phyloP scores from a whole-genome alignment of 2,888 invertebrate genomes.

The Nudaria mundana region DNA sequence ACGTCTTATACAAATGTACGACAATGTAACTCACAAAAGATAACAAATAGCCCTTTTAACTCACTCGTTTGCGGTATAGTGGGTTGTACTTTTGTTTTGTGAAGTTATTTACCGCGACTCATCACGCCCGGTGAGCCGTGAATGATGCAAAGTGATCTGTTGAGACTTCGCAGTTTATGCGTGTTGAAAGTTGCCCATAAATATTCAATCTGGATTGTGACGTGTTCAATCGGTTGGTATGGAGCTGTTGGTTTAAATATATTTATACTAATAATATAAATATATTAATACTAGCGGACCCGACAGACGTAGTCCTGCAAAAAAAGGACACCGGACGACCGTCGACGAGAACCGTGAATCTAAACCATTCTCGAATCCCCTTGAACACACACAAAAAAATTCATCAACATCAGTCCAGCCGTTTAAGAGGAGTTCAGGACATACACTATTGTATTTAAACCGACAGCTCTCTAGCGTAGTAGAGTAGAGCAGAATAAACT shows the following conservation, averaged over 20 bases:
- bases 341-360: too few species aligned
- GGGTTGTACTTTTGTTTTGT: slow-evolving; percentile 28
- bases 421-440: too few species aligned
- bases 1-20: slow-evolving; percentile 10
- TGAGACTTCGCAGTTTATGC: not conserved
- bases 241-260: too few species aligned
- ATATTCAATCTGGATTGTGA: not conserved
- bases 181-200: slow-evolving; percentile 1
- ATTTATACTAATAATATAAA: not conserved
- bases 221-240: not conserved
- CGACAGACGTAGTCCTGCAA: too few species aligned
- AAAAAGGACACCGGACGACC: too few species aligned
- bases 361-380: too few species aligned
- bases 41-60: slow-evolving; percentile 40
- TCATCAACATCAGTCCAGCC: too few species aligned
- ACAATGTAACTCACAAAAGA: slow-evolving; percentile 31
- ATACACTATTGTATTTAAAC: too few species aligned
- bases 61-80: slow-evolving; percentile 25
- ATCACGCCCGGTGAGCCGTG: slow-evolving; percentile 26
- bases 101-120: slow-evolving; percentile 22
- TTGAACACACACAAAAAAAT: too few species aligned
- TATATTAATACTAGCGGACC: too few species aligned
- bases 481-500: too few species aligned
- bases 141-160: slow-evolving; percentile 19
- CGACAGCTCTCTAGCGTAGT: too few species aligned